phyloP scores from a whole-genome alignment of 2,888 invertebrate genomes.

The Drosophila infuscata region DNA sequence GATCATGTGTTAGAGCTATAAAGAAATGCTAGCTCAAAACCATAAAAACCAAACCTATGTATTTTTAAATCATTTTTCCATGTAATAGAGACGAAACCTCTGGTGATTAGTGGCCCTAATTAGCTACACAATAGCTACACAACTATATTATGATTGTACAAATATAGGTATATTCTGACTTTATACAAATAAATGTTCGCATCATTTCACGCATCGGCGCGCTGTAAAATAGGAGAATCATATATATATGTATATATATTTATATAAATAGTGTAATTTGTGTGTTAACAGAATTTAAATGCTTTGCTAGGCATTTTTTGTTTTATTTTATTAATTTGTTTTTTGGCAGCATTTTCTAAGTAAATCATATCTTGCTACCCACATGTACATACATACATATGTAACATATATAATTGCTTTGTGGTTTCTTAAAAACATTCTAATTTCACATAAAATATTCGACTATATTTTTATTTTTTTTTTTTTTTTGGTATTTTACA shows the following conservation, averaged over 20 bases:
- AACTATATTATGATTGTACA: constrained; percentile 14
- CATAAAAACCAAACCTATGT: too few relatives aligned
- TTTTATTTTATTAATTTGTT: constrained; percentile 11
- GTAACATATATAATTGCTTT: neutral
- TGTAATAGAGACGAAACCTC: neutral
- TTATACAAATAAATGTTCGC: constrained; percentile 28
- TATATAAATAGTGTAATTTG: constrained; percentile 10
- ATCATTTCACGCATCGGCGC: constrained; percentile 60
- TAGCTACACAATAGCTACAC: constrained; percentile 56
- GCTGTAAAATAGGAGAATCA: constrained; percentile 10
- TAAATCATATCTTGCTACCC: constrained; percentile 23
- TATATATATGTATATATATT: neutral
- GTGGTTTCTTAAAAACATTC: constrained; percentile 22
- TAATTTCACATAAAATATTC: constrained; percentile 4
- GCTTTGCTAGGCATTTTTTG: neutral
- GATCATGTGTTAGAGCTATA: neutral
- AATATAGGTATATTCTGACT: constrained; percentile 14
- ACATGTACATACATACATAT: too few relatives aligned
- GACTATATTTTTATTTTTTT: neutral
- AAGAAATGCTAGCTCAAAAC: neutral
- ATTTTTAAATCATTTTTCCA: neutral
- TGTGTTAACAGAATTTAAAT: neutral
- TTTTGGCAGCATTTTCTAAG: constrained; percentile 40
- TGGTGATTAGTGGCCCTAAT: constrained; percentile 32
- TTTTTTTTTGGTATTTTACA: constrained; percentile 9